Percentiles rank a stretch among this genome's conserved stretches.
These are phyloP conservation scores for Temnopleurus reevesii DNA, from an alignment of 53 echinoderm and acorn worm genomes.

Conservation along the genomic window DNA sequence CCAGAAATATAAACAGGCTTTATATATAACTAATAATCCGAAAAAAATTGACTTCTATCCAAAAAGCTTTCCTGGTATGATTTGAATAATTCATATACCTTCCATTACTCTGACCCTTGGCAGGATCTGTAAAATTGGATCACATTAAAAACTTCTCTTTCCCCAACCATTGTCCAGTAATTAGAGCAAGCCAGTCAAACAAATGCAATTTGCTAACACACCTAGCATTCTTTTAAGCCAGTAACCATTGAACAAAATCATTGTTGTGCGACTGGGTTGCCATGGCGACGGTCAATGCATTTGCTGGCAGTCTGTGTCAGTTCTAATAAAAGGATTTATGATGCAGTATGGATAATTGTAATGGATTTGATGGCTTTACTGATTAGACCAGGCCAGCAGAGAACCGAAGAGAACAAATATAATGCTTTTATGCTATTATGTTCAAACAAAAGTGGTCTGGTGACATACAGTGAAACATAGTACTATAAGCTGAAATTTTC, in stretches of 20 bases:
- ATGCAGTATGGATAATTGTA: not conserved
- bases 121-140: not conserved
- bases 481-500: no score
- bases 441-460: no score
- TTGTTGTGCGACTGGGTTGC: constrained; percentile 5
- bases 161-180: not conserved
- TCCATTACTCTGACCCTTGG: not conserved
- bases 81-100: not conserved
- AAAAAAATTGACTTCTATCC: not conserved
- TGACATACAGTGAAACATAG: no score
- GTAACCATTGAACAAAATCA: not conserved
- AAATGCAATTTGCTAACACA: not conserved
- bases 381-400: not conserved
- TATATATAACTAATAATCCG: no score
- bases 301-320: not conserved
- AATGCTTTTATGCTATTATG: no score
- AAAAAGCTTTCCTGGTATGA: not conserved
- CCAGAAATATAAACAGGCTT: no score
- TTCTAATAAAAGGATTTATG: not conserved
- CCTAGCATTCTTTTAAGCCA: not conserved
- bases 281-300: not conserved
- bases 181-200: not conserved
- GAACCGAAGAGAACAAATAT: not conserved
- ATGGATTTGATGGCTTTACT: not conserved
- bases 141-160: not conserved